Conservation (phyloP, 2,888 invertebrate genomes). For the Chironomus tentans region DNA sequence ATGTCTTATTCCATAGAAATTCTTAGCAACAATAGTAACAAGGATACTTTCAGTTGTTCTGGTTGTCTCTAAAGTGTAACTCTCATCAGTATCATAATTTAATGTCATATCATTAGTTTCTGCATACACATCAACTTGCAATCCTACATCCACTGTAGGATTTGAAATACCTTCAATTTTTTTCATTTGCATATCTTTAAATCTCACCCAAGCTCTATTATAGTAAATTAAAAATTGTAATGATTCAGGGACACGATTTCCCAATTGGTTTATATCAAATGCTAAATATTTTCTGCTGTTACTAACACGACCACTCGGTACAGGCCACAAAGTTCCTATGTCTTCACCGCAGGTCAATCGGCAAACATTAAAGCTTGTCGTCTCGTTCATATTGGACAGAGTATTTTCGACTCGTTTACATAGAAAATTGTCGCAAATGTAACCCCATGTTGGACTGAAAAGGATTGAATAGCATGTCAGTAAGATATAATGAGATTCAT, state of each 20-base stretch:
- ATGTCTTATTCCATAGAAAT: conserved; percentile 59
- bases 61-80: conserved; percentile 45
- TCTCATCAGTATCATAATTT: conserved; percentile 49
- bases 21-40: conserved; percentile 47
- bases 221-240: not conserved
- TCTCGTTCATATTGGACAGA: not conserved
- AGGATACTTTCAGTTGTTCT: conserved; percentile 44
- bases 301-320: conserved; percentile 50
- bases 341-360: conserved; percentile 51
- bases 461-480: not conserved
- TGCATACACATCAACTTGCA: conserved; percentile 29
- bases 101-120: conserved; percentile 22
- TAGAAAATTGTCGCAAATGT: not conserved
- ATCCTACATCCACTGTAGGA: conserved; percentile 21
- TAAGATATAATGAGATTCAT: too few species aligned
- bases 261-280: conserved; percentile 42
- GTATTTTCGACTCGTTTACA: not conserved
- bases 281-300: conserved; percentile 47
- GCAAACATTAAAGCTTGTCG: conserved; percentile 45
- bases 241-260: conserved; percentile 44
- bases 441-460: not conserved
- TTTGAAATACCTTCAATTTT: not conserved
- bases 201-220: not conserved
- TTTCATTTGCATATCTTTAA: not conserved
- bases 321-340: conserved; percentile 52